These are phyloP conservation scores for Heliconius erato DNA, from an alignment of 2,888 invertebrate genomes.

Conservation along the genomic window DNA sequence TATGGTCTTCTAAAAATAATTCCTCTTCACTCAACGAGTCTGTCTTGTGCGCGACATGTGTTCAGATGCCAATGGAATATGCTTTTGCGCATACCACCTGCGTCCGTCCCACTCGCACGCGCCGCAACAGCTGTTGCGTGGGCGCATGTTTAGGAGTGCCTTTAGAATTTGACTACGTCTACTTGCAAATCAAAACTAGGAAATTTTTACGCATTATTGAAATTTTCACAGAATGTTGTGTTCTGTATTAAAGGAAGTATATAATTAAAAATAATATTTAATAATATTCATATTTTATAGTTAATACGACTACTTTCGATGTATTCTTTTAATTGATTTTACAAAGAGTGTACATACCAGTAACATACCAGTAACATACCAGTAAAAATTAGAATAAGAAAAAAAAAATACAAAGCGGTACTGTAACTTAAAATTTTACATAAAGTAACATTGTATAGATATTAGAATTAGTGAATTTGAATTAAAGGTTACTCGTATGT, in stretches of 20 bases:
- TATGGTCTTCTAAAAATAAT: constrained; percentile 39
- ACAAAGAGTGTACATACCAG: not conserved
- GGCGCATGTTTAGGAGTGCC: constrained; percentile 56
- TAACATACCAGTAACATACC: too few relatives aligned
- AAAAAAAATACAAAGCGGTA: not conserved
- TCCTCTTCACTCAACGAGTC: constrained; percentile 41
- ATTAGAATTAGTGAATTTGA: constrained; percentile 25
- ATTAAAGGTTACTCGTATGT: constrained; percentile 61
- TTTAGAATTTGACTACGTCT: constrained; percentile 49
- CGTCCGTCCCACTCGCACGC: constrained; percentile 82
- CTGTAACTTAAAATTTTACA: not conserved
- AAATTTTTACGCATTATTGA: not conserved
- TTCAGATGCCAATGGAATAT: constrained; percentile 63
- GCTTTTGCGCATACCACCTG: constrained; percentile 71
- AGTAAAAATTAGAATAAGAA: not conserved
- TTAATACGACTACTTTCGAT: not conserved
- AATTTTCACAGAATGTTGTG: not conserved
- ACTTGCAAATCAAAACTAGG: constrained; percentile 9
- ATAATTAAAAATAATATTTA: not conserved
- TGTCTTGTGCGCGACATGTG: constrained; percentile 45
- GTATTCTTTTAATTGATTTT: not conserved
- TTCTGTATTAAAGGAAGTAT: not conserved
- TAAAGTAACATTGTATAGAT: not conserved
- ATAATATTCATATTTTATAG: not conserved
- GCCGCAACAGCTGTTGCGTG: constrained; percentile 69